Evolutionary conservation across 2,113 vertebrate species (phyloP).

Genomic region (Aphelocoma coerulescens): DNA sequence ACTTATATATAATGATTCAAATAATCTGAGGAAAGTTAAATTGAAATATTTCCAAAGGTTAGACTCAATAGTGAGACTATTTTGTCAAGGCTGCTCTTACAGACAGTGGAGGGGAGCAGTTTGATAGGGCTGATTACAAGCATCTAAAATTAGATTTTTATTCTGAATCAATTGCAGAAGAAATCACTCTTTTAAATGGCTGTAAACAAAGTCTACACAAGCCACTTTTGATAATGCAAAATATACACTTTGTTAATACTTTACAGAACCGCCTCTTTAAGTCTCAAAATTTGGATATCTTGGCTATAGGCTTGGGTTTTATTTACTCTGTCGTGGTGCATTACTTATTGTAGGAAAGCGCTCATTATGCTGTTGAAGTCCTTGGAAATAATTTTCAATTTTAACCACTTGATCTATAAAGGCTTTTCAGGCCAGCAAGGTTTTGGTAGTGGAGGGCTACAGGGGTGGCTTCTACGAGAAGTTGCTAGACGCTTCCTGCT

Average conservation of each 20-base stretch:
- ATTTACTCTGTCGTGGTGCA: neutral
- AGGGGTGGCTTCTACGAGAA: neutral
- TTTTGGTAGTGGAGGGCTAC: neutral
- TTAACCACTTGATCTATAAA: neutral
- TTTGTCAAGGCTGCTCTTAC: neutral
- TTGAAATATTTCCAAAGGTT: neutral
- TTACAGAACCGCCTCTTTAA: neutral
- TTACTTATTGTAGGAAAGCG: neutral
- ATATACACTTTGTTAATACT: neutral
- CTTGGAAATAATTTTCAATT: neutral
- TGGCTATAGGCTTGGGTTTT: neutral
- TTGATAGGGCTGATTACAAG: neutral
- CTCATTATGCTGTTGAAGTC: neutral
- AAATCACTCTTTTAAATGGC: neutral
- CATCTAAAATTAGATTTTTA: neutral
- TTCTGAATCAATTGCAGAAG: neutral
- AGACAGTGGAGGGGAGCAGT: neutral
- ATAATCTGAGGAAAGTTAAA: neutral
- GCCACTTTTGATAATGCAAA: neutral
- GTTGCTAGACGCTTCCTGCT: neutral
- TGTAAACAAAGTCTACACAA: neutral
- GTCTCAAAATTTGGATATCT: neutral
- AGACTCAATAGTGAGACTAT: neutral
- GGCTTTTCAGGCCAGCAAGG: neutral
- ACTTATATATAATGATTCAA: neutral